Conservation (phyloP, 1,140 invertebrate species). For the Drosophila bipectinata region DNA sequence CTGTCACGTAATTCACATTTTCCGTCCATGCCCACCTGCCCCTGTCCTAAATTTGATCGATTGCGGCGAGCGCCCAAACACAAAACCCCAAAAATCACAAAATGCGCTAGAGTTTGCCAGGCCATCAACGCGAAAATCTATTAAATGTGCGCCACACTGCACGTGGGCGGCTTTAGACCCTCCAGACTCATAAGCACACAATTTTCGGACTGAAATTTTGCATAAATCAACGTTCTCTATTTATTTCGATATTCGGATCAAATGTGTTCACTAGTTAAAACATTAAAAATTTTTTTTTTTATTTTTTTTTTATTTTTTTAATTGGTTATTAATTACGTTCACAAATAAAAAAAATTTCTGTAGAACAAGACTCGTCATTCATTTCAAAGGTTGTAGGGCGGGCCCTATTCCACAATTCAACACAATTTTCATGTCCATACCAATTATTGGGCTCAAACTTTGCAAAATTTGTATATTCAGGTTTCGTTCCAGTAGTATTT, state of each 20-base stretch:
- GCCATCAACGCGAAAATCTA: slow-evolving; percentile 72
- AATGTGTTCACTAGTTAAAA: no score
- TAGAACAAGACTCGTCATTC: no score
- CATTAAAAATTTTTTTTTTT: no score
- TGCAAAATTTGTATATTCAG: no score
- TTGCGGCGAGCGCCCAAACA: slow-evolving; percentile 35
- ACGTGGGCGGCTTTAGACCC: background rate
- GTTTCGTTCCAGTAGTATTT: no score
- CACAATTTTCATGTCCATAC: no score
- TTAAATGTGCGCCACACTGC: slow-evolving; percentile 5
- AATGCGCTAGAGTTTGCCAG: slow-evolving; percentile 30
- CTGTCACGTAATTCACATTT: slow-evolving; percentile 79
- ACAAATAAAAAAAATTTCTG: no score
- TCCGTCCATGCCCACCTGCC: slow-evolving; percentile 55
- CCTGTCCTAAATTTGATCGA: slow-evolving; percentile 61
- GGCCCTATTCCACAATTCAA: no score
- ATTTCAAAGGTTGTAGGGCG: no score
- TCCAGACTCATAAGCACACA: slow-evolving; percentile 51
- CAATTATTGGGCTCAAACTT: no score
- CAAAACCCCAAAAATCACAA: slow-evolving; percentile 3
- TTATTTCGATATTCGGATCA: background rate
- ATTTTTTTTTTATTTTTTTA: no score
- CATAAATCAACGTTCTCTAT: slow-evolving; percentile 4
- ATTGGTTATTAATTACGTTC: no score
- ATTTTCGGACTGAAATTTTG: slow-evolving; percentile 59